phyloP scores from a whole-genome alignment of 2,888 invertebrate genomes.

The Caenorhabditis uteleia region DNA sequence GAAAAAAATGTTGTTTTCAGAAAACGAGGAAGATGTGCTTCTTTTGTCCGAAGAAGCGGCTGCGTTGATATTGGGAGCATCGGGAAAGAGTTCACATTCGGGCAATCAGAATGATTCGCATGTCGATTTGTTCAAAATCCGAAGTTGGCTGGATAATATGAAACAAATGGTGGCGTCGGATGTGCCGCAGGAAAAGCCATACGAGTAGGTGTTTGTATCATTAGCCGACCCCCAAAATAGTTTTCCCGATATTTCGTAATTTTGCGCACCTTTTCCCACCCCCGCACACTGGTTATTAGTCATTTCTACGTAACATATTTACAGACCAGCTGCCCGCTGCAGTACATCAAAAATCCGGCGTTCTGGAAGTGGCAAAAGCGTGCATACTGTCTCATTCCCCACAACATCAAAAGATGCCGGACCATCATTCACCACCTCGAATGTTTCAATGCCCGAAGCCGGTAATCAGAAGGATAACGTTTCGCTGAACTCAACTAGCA shows the following conservation, averaged over 20 bases:
- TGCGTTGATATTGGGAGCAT: conserved; percentile 20
- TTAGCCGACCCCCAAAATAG: too few relatives aligned
- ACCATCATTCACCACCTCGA: not conserved
- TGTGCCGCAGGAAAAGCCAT: conserved; percentile 43
- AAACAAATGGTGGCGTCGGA: conserved; percentile 64
- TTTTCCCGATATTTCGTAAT: too few relatives aligned
- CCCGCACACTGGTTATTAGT: not conserved
- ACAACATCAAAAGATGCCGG: not conserved
- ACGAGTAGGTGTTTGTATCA: conserved; percentile 38
- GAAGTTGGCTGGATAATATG: conserved; percentile 61
- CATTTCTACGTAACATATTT: conserved; percentile 5
- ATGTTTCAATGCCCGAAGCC: not conserved
- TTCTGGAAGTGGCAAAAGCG: conserved; percentile 44
- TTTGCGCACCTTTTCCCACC: not conserved
- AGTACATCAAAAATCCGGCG: conserved; percentile 30
- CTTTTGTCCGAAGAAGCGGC: conserved; percentile 43
- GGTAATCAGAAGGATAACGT: conserved; percentile 9
- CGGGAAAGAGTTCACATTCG: not conserved
- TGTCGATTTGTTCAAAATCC: conserved; percentile 52
- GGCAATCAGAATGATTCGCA: conserved; percentile 28
- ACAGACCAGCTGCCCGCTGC: conserved; percentile 28
- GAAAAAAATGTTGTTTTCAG: too few relatives aligned
- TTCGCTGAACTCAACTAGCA: conserved; percentile 20
- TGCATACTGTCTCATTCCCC: conserved; percentile 20
- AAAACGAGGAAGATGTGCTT: conserved; percentile 37